These are phyloP conservation scores for Agrochola macilenta DNA, from an alignment of 2,888 invertebrate species.

Conservation along the genomic window DNA sequence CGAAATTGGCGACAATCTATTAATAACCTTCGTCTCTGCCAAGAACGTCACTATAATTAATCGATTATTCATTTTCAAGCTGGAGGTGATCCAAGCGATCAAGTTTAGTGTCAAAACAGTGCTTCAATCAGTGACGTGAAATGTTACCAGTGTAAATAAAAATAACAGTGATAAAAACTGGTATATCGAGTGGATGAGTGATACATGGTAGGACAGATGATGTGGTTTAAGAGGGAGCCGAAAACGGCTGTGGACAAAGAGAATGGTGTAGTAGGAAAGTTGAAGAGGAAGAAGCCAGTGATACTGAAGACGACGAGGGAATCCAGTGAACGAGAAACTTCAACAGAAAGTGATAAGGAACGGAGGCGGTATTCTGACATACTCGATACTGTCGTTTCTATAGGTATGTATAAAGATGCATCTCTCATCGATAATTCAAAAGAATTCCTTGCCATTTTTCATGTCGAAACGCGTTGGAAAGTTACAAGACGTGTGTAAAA, in stretches of 20 bases:
- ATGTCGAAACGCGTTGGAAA: conserved; percentile 27
- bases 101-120: conserved; percentile 53
- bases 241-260: conserved; percentile 84
- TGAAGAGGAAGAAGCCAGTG: conserved; percentile 85
- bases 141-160: conserved; percentile 50
- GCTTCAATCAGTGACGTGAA: conserved; percentile 43
- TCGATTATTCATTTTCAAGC: conserved; percentile 63
- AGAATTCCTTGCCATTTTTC: conserved; percentile 73
- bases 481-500: conserved; percentile 42
- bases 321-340: conserved; percentile 87
- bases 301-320: conserved; percentile 85
- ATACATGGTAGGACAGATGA: conserved; percentile 79
- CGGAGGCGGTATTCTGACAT: conserved; percentile 87
- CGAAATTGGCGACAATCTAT: conserved; percentile 66
- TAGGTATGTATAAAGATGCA: conserved; percentile 76
- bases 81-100: conserved; percentile 60
- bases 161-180: conserved; percentile 50
- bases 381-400: conserved; percentile 83
- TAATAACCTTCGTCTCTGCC: conserved; percentile 62
- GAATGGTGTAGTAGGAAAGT: conserved; percentile 82
- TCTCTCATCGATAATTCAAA: conserved; percentile 3
- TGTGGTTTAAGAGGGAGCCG: conserved; percentile 88
- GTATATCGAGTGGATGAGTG: conserved; percentile 50
- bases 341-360: conserved; percentile 87
- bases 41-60: conserved; percentile 68